Evolutionary conservation across 1,140 invertebrate genomes (phyloP), one percentile per base, ranked within the genome.

Genomic region (Zaprionus gabonicus): DNA sequence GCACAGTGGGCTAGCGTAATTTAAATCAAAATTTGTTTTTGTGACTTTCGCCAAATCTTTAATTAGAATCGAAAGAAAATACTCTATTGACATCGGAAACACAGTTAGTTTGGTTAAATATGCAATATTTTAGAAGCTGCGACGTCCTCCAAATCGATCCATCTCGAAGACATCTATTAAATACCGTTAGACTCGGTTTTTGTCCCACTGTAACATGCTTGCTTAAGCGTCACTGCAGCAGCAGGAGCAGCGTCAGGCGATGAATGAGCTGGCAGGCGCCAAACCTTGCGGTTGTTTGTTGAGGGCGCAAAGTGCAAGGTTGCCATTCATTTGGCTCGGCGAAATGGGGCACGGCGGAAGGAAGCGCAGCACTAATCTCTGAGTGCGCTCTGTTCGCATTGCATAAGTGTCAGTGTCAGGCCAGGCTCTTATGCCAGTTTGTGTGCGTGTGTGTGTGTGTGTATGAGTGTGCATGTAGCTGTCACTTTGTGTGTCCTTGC

Each of bases 301-400:
- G 77, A 80, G 83, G 83, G 71, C 82, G 66, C 76, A 86, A 77
- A 86, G 82, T 82, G 80, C 80, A 86, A 82, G 82, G 82, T 82
- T 85, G 83, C 76, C 82, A 85, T 85, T 85, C 71, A 86, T 85
- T 81, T 71, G 59, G 82, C 69, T 38, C 34, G 57, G 25, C 25
- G 28, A 72, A 55, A 60, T 34, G 59, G 53, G 27, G 36, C 46
- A 77, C 71, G 46, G 49, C 69, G 80, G 83, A 82, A 86, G 76
- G 72, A 86, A 87, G 83, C 78, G 55, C 77, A 80, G 73, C 83
- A 82, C 80, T 87, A 87, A 86, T 87, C 80, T 80, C 80, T 82
- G 67, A 86, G 83, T 86, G 82, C 68, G 69, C 74, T 73, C 75
- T 76, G 68, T 82, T 79, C 71, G 64, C 66, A 64, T 86, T 82